Base-by-base conservation (phyloP, 1,140 invertebrate genomes). In the Maconellicoccus hirsutus region DNA sequence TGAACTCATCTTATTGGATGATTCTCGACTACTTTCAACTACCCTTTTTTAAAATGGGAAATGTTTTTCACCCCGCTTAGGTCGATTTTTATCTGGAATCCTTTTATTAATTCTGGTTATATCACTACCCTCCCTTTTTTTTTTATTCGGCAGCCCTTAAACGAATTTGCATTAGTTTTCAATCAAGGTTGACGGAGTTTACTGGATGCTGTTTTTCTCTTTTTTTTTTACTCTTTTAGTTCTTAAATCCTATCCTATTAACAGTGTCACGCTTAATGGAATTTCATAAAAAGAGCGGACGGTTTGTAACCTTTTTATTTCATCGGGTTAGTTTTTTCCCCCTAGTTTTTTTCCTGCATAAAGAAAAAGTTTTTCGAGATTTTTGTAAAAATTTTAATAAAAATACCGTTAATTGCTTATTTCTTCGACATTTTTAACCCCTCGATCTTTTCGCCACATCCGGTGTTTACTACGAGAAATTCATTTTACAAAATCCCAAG, bases 41-140 rank as follows among this genome's bases (percentile, higher is more conserved):
- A 38, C 26, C 69, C 33, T 39, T 39, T 70, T 70, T 70, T 39
- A 33, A 27, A 27, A 70, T 74, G 73, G 72, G 74, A 74, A 74
- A 75, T 76, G 74, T 75, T 75, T 74, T 70, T 75, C 74, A 76
- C 76, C 76, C 75, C 74, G 72, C 72, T 73, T 4, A 72, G 74
- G 75, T 70, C 72, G 27, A 29, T 70, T 39, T 70, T 39, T 70
- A 29, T 70, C 69, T 70, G 27, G 27, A 38, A 29, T 70, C 69
- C 69, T 70, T 70, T 39, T 70, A 29, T 70, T 39, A 38, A 38
- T 39, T 70, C 69, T 70, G 27, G 27, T 39, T 70, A 29, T 70
- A 29, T 70, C 69, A 22, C 69, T 70, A 70, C 71, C 75, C 74
- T 72, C 59, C 16, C 38, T 27, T 71, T 59, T 66, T 70, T 59